Evolutionary conservation across 1,140 invertebrate species (phyloP).

Genomic region (Saccostrea cuccullata): DNA sequence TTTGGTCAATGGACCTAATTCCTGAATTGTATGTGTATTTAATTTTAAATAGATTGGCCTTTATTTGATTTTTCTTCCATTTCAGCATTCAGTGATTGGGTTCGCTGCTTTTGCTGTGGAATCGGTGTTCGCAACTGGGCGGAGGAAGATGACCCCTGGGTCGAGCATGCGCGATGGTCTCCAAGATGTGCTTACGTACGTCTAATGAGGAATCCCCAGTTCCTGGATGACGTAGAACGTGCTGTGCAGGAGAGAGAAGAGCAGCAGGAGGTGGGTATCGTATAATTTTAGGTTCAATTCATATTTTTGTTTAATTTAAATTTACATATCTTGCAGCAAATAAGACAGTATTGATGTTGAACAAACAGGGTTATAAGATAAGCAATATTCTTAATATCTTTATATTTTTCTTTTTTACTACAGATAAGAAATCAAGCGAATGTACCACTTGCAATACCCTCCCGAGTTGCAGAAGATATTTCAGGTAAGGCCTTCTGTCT

Average conservation of each 20-base stretch:
- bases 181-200: neutral
- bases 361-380: no score
- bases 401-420: neutral
- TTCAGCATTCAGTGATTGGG: constrained; percentile 19
- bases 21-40: no score
- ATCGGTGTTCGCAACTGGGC: neutral
- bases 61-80: neutral
- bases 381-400: no score
- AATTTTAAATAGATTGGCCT: no score
- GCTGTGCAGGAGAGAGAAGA: constrained; percentile 9
- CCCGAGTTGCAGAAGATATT: neutral
- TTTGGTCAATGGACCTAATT: neutral
- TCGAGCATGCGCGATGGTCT: constrained; percentile 40
- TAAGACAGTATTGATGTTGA: no score
- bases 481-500: neutral
- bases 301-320: no score
- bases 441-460: neutral
- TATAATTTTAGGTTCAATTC: no score
- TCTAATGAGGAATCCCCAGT: constrained; percentile 79
- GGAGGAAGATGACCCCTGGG: constrained; percentile 19
- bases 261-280: neutral
- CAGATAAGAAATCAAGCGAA: neutral
- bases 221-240: constrained; percentile 79
- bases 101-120: constrained; percentile 30
- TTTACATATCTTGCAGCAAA: no score